Conservation (phyloP, 2,113 vertebrate genomes). For the Pachyramphus minor region DNA sequence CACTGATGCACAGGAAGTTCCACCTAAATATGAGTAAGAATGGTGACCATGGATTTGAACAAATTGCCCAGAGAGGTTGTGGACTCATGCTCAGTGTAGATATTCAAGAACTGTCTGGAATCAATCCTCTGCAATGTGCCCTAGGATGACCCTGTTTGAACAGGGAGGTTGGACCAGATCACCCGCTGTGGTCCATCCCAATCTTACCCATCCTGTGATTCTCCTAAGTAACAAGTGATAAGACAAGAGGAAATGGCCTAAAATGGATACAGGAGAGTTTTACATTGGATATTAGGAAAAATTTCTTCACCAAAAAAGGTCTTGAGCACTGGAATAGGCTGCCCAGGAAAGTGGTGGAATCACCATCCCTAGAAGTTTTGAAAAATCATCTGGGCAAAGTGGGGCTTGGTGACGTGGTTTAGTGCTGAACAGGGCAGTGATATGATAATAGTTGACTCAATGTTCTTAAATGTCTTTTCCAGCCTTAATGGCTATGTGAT, state of each 20-base stretch:
- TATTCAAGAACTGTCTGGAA: not conserved
- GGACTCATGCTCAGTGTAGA: not conserved
- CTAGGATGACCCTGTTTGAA: not conserved
- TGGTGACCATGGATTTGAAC: not conserved
- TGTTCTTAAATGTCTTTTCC: not conserved
- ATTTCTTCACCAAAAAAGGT: not conserved
- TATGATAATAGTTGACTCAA: not conserved
- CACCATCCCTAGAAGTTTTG: not conserved
- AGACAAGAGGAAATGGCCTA: not conserved
- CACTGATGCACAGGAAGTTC: not conserved
- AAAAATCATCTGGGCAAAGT: not conserved
- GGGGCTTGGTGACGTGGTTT: too few relatives aligned
- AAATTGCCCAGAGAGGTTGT: not conserved
- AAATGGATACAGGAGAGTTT: not conserved
- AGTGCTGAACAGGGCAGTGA: not conserved
- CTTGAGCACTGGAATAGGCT: not conserved
- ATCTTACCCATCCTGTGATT: not conserved
- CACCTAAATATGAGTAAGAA: not conserved
- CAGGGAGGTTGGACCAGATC: not conserved
- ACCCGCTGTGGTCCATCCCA: not conserved
- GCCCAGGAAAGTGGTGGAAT: not conserved
- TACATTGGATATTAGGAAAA: not conserved
- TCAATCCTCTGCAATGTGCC: not conserved
- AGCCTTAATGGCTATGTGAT: rapidly evolving
- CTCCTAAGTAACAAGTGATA: not conserved